Conservation (phyloP, 2,797 vertebrate genomes). For the Pelochelys cantorii region DNA sequence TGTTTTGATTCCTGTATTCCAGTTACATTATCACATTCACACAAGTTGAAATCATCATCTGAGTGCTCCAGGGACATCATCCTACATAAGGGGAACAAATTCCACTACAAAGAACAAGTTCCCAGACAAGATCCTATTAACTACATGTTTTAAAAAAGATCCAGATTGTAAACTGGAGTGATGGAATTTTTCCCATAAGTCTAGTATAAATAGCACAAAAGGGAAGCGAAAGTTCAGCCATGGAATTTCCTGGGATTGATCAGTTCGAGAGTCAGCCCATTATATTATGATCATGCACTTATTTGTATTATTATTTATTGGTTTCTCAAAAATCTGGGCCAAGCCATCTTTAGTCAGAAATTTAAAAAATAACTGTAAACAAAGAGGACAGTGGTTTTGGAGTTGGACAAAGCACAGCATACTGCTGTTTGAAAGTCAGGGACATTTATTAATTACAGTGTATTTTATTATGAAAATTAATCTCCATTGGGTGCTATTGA, state of each 20-base stretch:
- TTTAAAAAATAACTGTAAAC: neutral
- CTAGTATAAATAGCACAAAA: rapidly evolving
- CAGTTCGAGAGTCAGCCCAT: neutral
- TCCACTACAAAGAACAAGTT: rapidly evolving
- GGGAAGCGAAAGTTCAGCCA: conserved; percentile 17
- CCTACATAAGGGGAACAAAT: rapidly evolving
- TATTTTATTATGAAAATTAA: conserved; percentile 37
- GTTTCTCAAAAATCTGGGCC: neutral
- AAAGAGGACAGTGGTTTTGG: neutral
- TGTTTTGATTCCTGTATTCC: rapidly evolving
- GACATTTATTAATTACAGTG: conserved; percentile 61
- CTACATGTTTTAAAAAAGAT: rapidly evolving
- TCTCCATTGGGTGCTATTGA: neutral
- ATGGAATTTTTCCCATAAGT: neutral
- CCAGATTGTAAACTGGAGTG: rapidly evolving
- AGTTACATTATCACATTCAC: neutral
- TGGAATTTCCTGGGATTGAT: conserved; percentile 34
- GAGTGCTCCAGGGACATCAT: neutral
- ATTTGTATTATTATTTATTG: neutral
- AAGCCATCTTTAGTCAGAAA: neutral
- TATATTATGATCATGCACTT: neutral
- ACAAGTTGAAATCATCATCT: neutral
- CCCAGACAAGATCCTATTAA: rapidly evolving
- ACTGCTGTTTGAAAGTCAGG: conserved; percentile 38
- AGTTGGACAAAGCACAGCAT: neutral